Conservation (phyloP, 2,888 invertebrate genomes). For the Chironomus riparius region DNA sequence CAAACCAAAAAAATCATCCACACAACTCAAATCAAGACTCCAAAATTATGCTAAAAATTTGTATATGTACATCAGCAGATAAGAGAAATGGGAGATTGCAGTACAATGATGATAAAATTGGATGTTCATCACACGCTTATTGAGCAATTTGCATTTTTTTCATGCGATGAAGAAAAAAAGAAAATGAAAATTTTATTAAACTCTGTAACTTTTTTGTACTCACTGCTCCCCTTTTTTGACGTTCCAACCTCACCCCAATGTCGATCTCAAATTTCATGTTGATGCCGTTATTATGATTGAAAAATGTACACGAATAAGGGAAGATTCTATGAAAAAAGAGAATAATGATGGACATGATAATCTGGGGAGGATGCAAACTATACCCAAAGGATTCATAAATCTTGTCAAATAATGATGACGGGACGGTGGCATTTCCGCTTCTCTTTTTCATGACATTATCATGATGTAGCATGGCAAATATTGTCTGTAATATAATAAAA, state of each 20-base stretch:
- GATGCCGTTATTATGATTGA: background rate
- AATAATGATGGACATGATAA: constrained; percentile 17
- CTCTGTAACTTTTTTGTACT: background rate
- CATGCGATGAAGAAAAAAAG: background rate
- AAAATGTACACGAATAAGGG: no score
- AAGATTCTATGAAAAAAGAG: background rate
- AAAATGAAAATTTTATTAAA: constrained; percentile 8
- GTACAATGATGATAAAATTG: background rate
- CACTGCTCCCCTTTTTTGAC: no score
- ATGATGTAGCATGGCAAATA: no score
- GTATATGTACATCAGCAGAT: no score
- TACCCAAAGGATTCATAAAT: constrained; percentile 4
- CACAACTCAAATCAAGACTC: no score
- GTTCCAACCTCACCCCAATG: background rate
- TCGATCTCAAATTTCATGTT: background rate
- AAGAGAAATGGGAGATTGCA: no score
- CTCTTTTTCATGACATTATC: no score
- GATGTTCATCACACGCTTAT: background rate
- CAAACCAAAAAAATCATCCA: no score
- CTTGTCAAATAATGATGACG: background rate
- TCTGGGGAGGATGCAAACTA: background rate
- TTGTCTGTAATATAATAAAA: no score
- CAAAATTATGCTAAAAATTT: no score
- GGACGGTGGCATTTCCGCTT: background rate
- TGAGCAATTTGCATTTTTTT: constrained; percentile 12